These are phyloP conservation scores for Anas georgica DNA, from an alignment of 2,797 vertebrate genomes.

Conservation along the genomic window DNA sequence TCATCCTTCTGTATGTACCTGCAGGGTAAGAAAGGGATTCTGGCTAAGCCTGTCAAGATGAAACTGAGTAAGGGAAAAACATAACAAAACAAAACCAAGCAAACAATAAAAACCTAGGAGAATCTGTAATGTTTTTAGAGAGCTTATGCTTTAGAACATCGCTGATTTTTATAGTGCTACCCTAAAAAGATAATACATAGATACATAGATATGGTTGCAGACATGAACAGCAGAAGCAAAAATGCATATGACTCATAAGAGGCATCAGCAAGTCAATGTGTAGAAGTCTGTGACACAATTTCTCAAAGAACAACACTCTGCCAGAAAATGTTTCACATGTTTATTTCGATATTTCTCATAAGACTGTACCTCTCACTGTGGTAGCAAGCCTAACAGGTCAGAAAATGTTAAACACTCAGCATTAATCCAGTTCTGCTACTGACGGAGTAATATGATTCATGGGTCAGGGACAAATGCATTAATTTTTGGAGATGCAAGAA, in stretches of 20 bases:
- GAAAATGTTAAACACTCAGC: background rate
- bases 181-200: conserved; percentile 19
- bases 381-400: background rate
- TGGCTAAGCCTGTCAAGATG: conserved; percentile 29
- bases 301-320: background rate
- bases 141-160: background rate
- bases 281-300: conserved; percentile 22
- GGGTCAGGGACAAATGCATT: background rate
- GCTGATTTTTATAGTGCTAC: background rate
- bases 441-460: background rate
- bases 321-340: background rate
- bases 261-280: conserved; percentile 33
- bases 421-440: background rate
- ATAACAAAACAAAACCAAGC: background rate
- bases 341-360: background rate
- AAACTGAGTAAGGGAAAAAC: background rate
- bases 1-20: background rate
- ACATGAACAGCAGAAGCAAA: conserved; percentile 32
- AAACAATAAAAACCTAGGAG: background rate
- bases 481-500: background rate
- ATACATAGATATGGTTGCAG: background rate
- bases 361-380: background rate
- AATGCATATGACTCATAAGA: background rate
- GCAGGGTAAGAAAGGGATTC: background rate
- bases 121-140: background rate